Evolutionary conservation across 1,140 invertebrate species (phyloP), one percentile per base, ranked within the genome.

Genomic region (Capitella teleta): DNA sequence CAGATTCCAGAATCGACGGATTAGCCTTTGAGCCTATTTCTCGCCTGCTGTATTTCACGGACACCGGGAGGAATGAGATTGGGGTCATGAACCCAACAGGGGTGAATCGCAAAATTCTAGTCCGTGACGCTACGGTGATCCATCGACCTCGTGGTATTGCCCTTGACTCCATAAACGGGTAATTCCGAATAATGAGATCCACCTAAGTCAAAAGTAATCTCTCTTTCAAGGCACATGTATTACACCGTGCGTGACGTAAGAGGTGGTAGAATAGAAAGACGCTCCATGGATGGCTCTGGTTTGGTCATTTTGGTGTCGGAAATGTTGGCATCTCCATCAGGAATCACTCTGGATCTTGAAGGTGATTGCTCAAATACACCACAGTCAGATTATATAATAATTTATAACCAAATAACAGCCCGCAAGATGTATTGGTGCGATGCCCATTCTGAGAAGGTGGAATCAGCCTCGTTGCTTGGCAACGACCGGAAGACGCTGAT

Each of bases 391-490:
- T 12, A 5, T 38, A 38, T 12, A 18, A 38, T 0, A 38, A 38
- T 12, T 38, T 38, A 38, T 18, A 21, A 38, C 36, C 36, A 5
- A 12, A 21, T 38, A 12, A 4, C 45, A 47, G 45, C 28, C 12
- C 28, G 36, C 28, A 26, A 37, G 28, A 28, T 47, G 5, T 47
- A 34, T 16, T 47, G 45, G 45, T 47, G 45, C 16, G 45, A 47
- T 32, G 25, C 45, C 4, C 26, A 32, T 32, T 32, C 45, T 16
- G 45, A 47, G 45, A 6, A 12, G 16, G 16, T 47, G 6, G 45
- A 32, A 32, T 6, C 45, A 5, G 45, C 45, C n/a, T 23, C 28
- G 21, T 30, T 47, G 26, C 28, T 32, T 47, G 45, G 45, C 25
- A 37, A 18, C 3, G 24, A 47, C 14, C 14, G 45, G 16, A 4